A percentile compares a stretch with the other conserved stretches of the same genome.
phyloP scores from a whole-genome alignment of 2,797 vertebrate species.

The Pelochelys cantorii region DNA sequence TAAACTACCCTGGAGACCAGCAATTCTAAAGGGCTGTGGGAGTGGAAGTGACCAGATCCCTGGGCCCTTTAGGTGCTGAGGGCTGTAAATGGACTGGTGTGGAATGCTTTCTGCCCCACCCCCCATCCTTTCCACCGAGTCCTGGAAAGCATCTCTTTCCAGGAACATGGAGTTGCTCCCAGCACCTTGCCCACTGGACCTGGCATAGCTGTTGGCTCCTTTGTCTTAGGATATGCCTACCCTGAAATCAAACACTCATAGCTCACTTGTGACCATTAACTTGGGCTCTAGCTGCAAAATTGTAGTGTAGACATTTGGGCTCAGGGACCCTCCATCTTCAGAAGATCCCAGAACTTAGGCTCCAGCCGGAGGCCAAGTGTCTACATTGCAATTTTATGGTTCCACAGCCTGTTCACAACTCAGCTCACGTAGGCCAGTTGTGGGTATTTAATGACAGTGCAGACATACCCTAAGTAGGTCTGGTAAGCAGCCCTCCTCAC shows the following conservation, averaged over 20 bases:
- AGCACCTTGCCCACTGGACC: too few relatives aligned
- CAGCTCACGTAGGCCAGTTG: neutral
- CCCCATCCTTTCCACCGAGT: too few relatives aligned
- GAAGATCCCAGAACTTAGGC: neutral
- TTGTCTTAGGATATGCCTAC: neutral
- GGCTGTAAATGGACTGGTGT: too few relatives aligned
- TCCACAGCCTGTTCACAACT: fast-evolving
- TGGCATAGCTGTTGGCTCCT: too few relatives aligned
- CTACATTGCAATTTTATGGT: neutral
- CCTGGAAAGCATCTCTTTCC: too few relatives aligned
- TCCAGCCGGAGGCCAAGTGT: neutral
- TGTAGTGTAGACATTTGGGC: neutral
- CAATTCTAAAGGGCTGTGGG: too few relatives aligned
- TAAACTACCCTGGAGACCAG: too few relatives aligned
- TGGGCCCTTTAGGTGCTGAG: too few relatives aligned
- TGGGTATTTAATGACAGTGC: neutral
- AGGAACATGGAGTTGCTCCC: too few relatives aligned
- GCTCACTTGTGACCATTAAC: neutral
- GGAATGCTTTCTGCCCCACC: too few relatives aligned
- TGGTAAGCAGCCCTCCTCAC: neutral
- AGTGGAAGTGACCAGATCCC: too few relatives aligned
- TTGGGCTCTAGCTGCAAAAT: neutral
- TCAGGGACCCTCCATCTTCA: neutral
- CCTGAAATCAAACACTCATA: neutral
- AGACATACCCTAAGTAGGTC: neutral